A percentile compares a stretch with the other conserved stretches of the same genome.
These are phyloP conservation scores for Hermodice carunculata DNA, from an alignment of 2,888 invertebrate species.

Conservation along the genomic window DNA sequence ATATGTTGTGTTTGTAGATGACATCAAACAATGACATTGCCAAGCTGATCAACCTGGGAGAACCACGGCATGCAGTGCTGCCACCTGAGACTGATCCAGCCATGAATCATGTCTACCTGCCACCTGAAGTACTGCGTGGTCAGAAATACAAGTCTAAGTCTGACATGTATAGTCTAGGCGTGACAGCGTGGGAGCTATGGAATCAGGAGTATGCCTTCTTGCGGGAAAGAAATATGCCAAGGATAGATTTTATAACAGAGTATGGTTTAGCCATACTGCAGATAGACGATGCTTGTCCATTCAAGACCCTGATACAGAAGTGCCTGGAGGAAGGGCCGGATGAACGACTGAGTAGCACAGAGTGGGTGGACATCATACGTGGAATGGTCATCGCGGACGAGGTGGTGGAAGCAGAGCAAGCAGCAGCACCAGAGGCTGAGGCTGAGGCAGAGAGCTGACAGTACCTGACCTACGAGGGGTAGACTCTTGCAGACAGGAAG, in stretches of 20 bases:
- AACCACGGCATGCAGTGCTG: constrained; percentile 47
- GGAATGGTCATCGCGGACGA: constrained; percentile 19
- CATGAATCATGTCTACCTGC: constrained; percentile 52
- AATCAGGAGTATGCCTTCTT: constrained; percentile 31
- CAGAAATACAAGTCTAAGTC: constrained; percentile 49
- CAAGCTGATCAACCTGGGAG: constrained; percentile 35
- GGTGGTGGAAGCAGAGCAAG: no score
- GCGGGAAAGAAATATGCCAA: constrained; percentile 13
- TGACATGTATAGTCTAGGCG: constrained; percentile 56
- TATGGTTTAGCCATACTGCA: constrained; percentile 6
- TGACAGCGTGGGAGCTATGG: constrained; percentile 47
- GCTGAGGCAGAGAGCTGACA: no score
- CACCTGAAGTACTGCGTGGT: constrained; percentile 58
- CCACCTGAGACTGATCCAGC: constrained; percentile 28
- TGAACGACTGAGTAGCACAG: constrained; percentile 27
- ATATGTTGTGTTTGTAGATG: no score
- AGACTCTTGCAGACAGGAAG: no score
- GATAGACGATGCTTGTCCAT: constrained; percentile 20
- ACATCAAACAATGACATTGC: constrained; percentile 23
- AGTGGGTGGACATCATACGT: constrained; percentile 32
- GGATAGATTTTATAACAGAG: constrained; percentile 23
- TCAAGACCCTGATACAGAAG: constrained; percentile 14
- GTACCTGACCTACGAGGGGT: no score
- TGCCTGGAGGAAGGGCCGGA: constrained; percentile 11
- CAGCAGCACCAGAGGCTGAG: no score